phyloP scores from a whole-genome alignment of 2,888 invertebrate genomes.

The Callosobruchus maculatus region DNA sequence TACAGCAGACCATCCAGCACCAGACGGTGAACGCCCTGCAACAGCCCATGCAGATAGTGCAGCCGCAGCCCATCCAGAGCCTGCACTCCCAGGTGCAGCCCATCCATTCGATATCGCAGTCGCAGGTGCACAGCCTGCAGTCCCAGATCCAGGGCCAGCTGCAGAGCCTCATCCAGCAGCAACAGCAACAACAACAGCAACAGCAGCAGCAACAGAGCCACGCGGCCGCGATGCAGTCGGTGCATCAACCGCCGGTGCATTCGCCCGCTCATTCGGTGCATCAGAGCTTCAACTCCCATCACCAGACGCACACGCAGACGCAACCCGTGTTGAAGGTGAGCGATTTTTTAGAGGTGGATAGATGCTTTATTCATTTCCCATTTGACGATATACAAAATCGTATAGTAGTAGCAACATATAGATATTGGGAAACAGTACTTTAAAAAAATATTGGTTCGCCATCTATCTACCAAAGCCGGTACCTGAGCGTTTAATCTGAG shows the following conservation, averaged over 20 bases:
- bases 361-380: too few species aligned
- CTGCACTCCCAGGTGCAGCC: slow-evolving; percentile 38
- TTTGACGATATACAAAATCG: too few species aligned
- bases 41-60: slow-evolving; percentile 45
- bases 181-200: slow-evolving; percentile 33
- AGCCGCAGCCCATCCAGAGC: slow-evolving; percentile 42
- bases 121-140: slow-evolving; percentile 41
- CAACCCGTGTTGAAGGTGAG: slow-evolving; percentile 40
- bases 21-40: slow-evolving; percentile 40
- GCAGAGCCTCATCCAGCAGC: slow-evolving; percentile 34
- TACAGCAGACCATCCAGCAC: slow-evolving; percentile 37
- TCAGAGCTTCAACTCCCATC: slow-evolving; percentile 24
- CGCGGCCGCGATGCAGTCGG: slow-evolving; percentile 17
- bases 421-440: too few species aligned
- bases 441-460: too few species aligned
- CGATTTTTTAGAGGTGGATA: too few species aligned
- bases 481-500: too few species aligned
- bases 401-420: too few species aligned
- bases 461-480: too few species aligned
- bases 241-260: slow-evolving; percentile 12
- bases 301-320: slow-evolving; percentile 27
- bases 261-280: slow-evolving; percentile 25
- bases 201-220: slow-evolving; percentile 28
- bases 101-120: slow-evolving; percentile 34
- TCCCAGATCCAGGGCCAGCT: slow-evolving; percentile 40